Percentiles rank a stretch among this genome's conserved stretches.
Conservation (phyloP, 2,888 invertebrate genomes). For the Nephrotoma flavescens region DNA sequence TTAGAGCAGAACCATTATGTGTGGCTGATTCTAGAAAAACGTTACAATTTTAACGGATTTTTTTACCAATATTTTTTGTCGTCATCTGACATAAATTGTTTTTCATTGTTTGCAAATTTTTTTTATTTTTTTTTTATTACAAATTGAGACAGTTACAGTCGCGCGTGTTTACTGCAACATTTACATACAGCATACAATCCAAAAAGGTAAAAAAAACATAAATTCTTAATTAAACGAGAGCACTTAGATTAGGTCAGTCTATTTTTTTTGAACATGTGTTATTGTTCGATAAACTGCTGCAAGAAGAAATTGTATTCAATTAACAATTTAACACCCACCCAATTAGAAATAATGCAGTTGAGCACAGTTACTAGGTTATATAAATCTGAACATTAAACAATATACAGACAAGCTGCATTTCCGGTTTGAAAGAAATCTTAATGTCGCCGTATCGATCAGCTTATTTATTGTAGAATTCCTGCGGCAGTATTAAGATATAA, state of each 20-base stretch:
- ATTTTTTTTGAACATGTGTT: background rate
- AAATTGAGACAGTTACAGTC: background rate
- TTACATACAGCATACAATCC: background rate
- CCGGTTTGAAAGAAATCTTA: background rate
- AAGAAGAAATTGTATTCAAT: background rate
- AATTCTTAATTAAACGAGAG: background rate
- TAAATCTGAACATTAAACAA: background rate
- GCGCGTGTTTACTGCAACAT: background rate
- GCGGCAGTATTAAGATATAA: background rate
- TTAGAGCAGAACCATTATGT: background rate
- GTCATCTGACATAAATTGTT: background rate
- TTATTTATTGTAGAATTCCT: background rate
- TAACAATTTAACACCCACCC: background rate
- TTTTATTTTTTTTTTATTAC: background rate
- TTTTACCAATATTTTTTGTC: background rate
- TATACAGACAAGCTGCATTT: background rate
- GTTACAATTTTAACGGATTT: background rate
- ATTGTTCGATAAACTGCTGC: background rate
- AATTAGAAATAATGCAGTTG: background rate
- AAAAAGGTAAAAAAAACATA: background rate
- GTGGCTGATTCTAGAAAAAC: background rate
- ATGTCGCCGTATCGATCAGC: background rate
- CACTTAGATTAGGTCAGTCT: background rate
- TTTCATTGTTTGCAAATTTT: background rate
- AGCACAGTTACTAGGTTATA: background rate